Base-by-base conservation (phyloP, 2,113 vertebrate genomes). In the Hippocampus mohnikei region DNA sequence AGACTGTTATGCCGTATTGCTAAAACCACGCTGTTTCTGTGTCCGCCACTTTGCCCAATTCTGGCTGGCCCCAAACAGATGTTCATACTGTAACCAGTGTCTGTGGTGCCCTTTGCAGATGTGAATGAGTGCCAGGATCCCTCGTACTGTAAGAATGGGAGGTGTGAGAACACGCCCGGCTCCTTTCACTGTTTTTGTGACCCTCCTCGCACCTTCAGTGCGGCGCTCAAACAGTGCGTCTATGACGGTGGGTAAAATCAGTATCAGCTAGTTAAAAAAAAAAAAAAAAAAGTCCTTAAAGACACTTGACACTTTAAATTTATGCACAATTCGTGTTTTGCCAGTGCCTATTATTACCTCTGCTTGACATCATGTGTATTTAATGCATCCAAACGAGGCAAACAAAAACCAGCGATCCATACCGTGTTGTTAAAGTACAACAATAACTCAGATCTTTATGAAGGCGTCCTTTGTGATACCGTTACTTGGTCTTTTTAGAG, bases 111-210 rank as follows among this genome's bases (percentile, higher is more conserved):
- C 90, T 88, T 93, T 93, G 81, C 88, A 95, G 95, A 95, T 90
- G 91, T 95, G 90, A 94, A 95, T 83, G 94, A 96, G 86, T 96
- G 95, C 88, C 93, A 94, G 89, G 95, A 95, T 85, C 91, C 92
- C 58, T 92, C 92, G 67, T 93, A 94, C 89, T 95, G 95, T 93
- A 94, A 91, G 88, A 94, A 93, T 73, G 94, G 94, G 81, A 92
- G 91, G 89, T 96, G 94, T 89, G 88, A 95, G 88, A 95, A 95
- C 91, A 93, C 94, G 71, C 93, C 91, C 48, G 95, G 95, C 87
- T 95, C 94, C 83, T 95, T 94, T 90, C 91, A 94, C 92, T 95
- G 94, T 87, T 92, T 95, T 86, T 96, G 94, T 82, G 88, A 89
- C 84, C 92, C 85, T 78, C 94, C 95, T 68, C 93, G 93, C 92